Evolutionary conservation across 2,797 vertebrate species (phyloP), one percentile per base, ranked within the genome.

Genomic region (Etheostoma perlongum): DNA sequence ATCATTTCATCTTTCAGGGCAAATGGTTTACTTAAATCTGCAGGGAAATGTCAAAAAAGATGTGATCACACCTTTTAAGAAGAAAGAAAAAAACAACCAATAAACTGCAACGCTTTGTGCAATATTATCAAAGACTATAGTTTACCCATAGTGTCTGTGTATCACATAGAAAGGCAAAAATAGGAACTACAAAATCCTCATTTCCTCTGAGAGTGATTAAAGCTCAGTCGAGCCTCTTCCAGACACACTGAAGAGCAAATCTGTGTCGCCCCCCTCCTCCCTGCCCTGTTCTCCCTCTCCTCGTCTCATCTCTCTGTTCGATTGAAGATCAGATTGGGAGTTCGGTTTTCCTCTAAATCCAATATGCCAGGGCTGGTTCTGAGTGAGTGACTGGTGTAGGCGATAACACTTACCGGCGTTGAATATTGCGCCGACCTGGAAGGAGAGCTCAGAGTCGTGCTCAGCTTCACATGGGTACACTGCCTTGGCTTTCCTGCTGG

Each of bases 391-490:
- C 91, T 89, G 93, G 93, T 92, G 91, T 87, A 80, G 84, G 86
- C 67, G 92, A 92, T 91, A 93, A 90, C 91, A 96, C 98, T 98
- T 95, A 99, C 98, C 98, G 81, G 96, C 95, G 89, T 96, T 96
- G 96, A 99, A 99, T 95, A 98, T 96, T 79, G 96, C 98, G 86
- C 98, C 98, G 86, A 96, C 96, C 94, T 97, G 95, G 95, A 99
- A 99, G 78, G 98, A 99, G 89, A 99, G 92, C 92, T 99, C 98
- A 2, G 98, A 98, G 92, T 96, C 97, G 84, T 99, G 98, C 79
- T 99, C 98, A 69, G 98, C 98, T 90, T 98, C 97, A 74, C 98
- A 99, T 1, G 97, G 96, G 90, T 97, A 99, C 89, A 99, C 97
- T 1, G 98, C 98, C 84, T 94, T 97, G 85, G 98, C 98, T 94